A percentile compares a stretch with the other conserved stretches of the same genome.
These are phyloP conservation scores for Micrasema longulum DNA, from an alignment of 1,140 invertebrate genomes.

Conservation along the genomic window DNA sequence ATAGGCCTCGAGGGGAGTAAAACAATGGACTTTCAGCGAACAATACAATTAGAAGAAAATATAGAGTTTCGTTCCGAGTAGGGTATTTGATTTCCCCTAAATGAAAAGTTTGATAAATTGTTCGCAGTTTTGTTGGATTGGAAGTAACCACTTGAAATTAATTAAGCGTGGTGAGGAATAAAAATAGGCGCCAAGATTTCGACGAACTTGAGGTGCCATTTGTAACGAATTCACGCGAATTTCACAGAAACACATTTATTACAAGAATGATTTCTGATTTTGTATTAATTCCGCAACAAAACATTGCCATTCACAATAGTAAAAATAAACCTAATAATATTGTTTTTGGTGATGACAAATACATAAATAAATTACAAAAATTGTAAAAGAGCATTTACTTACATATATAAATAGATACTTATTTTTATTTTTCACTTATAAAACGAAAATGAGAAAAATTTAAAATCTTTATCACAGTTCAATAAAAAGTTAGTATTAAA, in stretches of 20 bases:
- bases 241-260: not conserved
- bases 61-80: slow-evolving; percentile 25
- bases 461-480: too few species aligned
- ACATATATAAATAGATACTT: too few species aligned
- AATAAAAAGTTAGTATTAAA: too few species aligned
- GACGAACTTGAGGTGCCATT: slow-evolving; percentile 12
- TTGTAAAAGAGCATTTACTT: too few species aligned
- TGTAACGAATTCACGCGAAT: not conserved
- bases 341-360: too few species aligned
- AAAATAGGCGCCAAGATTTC: not conserved
- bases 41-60: slow-evolving; percentile 46
- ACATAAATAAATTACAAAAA: too few species aligned
- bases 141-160: slow-evolving; percentile 37
- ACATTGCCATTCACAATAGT: too few species aligned
- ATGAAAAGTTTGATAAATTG: slow-evolving; percentile 42
- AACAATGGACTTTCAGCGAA: slow-evolving; percentile 29
- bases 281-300: not conserved
- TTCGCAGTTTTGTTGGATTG: slow-evolving; percentile 33
- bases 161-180: slow-evolving; percentile 11
- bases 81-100: slow-evolving; percentile 42
- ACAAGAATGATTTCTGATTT: not conserved
- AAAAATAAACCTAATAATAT: too few species aligned
- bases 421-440: too few species aligned
- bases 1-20: not conserved
- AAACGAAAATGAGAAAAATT: too few species aligned